Evolutionary conservation across 2,888 invertebrate genomes (phyloP).

Genomic region (Sphaerophoria taeniata): DNA sequence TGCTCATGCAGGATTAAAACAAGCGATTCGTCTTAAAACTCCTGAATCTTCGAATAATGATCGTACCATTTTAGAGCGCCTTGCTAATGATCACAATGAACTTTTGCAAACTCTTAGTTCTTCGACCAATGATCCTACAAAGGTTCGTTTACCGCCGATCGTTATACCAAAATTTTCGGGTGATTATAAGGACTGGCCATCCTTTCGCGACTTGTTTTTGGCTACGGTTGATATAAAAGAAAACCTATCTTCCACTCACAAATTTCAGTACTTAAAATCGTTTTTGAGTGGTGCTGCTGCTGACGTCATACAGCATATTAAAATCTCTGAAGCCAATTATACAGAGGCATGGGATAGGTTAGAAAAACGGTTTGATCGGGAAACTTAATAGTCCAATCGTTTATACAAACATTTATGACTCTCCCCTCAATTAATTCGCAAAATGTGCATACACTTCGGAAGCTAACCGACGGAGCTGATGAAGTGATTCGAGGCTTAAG

Average conservation of each 20-base stretch:
- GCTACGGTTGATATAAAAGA: constrained; percentile 42
- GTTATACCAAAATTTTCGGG: too few species aligned
- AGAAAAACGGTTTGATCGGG: constrained; percentile 51
- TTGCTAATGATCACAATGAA: constrained; percentile 14
- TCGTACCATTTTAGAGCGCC: background rate
- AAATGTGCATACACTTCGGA: background rate
- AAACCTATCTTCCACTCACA: constrained; percentile 1
- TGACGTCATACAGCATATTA: constrained; percentile 54
- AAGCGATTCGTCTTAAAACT: background rate
- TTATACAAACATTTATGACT: constrained; percentile 29
- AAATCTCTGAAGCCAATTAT: constrained; percentile 56
- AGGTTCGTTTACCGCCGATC: too few species aligned
- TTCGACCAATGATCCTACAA: background rate
- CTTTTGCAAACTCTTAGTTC: constrained; percentile 12
- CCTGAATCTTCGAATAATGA: background rate
- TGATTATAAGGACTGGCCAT: too few species aligned
- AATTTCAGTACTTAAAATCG: too few species aligned
- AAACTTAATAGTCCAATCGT: constrained; percentile 36
- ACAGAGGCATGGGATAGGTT: background rate
- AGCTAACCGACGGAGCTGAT: constrained; percentile 1
- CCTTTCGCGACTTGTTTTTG: too few species aligned
- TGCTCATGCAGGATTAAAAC: constrained; percentile 26
- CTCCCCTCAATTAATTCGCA: constrained; percentile 3
- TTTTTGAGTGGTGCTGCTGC: constrained; percentile 16
- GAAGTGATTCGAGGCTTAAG: background rate